These are phyloP conservation scores for Petrolisthes manimaculis DNA, from an alignment of 2,888 invertebrate genomes.

Conservation along the genomic window DNA sequence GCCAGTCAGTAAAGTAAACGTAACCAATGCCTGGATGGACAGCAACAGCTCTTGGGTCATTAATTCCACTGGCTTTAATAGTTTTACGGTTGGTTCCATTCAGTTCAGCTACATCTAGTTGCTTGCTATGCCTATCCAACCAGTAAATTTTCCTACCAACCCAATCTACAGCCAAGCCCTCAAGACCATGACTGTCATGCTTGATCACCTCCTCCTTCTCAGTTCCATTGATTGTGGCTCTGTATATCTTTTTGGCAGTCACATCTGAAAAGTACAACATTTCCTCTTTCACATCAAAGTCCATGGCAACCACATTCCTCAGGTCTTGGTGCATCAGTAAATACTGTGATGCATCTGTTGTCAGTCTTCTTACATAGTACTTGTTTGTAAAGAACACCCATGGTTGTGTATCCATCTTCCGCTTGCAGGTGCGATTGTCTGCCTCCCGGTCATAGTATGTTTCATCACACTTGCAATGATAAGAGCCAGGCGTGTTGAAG, in stretches of 20 bases:
- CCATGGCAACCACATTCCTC: slow-evolving; percentile 95
- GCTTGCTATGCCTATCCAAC: slow-evolving; percentile 94
- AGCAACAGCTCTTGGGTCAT: slow-evolving; percentile 93
- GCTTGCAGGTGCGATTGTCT: slow-evolving; percentile 91
- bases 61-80: slow-evolving; percentile 83
- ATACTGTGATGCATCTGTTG: slow-evolving; percentile 86
- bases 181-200: slow-evolving; percentile 95
- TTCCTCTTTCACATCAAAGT: slow-evolving; percentile 87
- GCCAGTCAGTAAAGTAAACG: slow-evolving; percentile 96
- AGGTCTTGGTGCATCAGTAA: slow-evolving; percentile 89
- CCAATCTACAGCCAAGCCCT: slow-evolving; percentile 98
- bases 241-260: slow-evolving; percentile 92
- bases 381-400: slow-evolving; percentile 97
- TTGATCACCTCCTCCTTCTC: slow-evolving; percentile 86
- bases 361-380: slow-evolving; percentile 97
- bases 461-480: slow-evolving; percentile 95
- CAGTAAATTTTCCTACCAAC: slow-evolving; percentile 95
- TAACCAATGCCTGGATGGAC: slow-evolving; percentile 95
- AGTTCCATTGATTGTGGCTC: slow-evolving; percentile 69
- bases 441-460: slow-evolving; percentile 87
- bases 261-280: slow-evolving; percentile 97
- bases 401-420: slow-evolving; percentile 82
- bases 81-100: slow-evolving; percentile 93
- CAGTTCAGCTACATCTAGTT: slow-evolving; percentile 93
- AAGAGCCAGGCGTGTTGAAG: slow-evolving; percentile 94